A percentile compares a stretch with the other conserved stretches of the same genome.
These are phyloP conservation scores for Drosophila pectinifera DNA, from an alignment of 1,140 invertebrate species.

Conservation along the genomic window DNA sequence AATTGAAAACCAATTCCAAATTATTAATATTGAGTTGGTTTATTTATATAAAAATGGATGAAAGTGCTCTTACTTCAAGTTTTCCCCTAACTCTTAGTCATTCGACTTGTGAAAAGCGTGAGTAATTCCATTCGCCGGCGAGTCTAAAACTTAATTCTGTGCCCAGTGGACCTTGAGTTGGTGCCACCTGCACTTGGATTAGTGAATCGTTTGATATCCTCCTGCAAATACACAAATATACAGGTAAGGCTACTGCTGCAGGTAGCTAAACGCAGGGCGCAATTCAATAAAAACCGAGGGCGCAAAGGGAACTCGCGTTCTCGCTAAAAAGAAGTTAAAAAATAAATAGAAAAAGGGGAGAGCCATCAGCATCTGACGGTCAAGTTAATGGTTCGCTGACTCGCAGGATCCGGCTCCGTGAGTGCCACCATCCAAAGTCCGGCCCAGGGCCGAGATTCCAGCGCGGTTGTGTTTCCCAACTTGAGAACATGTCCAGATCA, in stretches of 20 bases:
- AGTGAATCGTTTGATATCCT: slow-evolving; percentile 22
- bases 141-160: slow-evolving; percentile 59
- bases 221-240: slow-evolving; percentile 9
- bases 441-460: slow-evolving; percentile 20
- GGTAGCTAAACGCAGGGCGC: slow-evolving; percentile 17
- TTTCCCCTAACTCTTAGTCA: background rate
- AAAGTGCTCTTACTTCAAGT: no score
- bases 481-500: slow-evolving; percentile 78
- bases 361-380: slow-evolving; percentile 62
- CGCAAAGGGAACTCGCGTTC: slow-evolving; percentile 22
- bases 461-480: slow-evolving; percentile 57
- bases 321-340: slow-evolving; percentile 26
- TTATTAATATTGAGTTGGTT: background rate
- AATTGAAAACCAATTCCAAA: background rate
- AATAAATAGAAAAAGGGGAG: slow-evolving; percentile 1
- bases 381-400: slow-evolving; percentile 69
- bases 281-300: slow-evolving; percentile 56
- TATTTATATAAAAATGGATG: background rate
- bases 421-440: slow-evolving; percentile 17
- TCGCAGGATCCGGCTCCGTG: slow-evolving; percentile 30
- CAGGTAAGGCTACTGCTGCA: background rate
- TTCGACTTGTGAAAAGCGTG: slow-evolving; percentile 4
- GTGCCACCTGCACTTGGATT: slow-evolving; percentile 15
- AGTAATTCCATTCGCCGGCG: slow-evolving; percentile 43
- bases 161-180: slow-evolving; percentile 43